Evolutionary conservation across 2,113 vertebrate genomes (phyloP), one percentile per base, ranked within the genome.

Genomic region (Tyrannus savana): DNA sequence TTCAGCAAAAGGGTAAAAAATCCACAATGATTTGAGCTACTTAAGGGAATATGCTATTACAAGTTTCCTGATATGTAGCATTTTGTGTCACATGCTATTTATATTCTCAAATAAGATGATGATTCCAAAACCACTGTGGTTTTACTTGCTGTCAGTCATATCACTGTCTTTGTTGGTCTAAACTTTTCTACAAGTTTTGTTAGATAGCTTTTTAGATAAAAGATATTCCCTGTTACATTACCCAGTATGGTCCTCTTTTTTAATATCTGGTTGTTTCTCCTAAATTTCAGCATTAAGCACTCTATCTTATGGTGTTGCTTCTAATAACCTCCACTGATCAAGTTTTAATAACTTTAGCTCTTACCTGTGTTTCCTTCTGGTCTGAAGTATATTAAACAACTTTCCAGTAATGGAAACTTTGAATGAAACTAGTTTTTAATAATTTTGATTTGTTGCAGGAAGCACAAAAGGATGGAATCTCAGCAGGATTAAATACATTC

Each of bases 281-380:
- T 86, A 86, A 89, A 95, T 82, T 82, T 95, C 58, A 89, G 33
- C 66, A 87, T 92, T 93, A 92, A 75, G 86, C 62, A 90, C 74
- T 42, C 50, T 64, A 30, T 42, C 12, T 71, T 88, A 39, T 31
- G 23, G 66, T 82, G 52, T n/a, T 90, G 19, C 18, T 90, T 82
- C 80, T 86, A 68, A 89, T 71, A 89, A 2, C 59, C 73, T 84
- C 64, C 58, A 44, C n/a, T 78, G 83, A 93, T 79, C 55, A 93
- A 69, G 37, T 93, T 93, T 81, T 93, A 89, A 67, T 80, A 96
- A 92, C 63, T 95, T 95, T 63, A 84, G 30, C 50, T 59, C 11
- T 72, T 90, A 71, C 49, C 59, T 91, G 41, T 76, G 28, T 83
- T 83, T 93, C 41, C 27, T 90, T 47, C 53, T 79, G 21, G 10